A percentile compares a stretch with the other conserved stretches of the same genome.
These are phyloP conservation scores for Zalophus californianus DNA, from an alignment of 2,797 vertebrate species.

Conservation along the genomic window DNA sequence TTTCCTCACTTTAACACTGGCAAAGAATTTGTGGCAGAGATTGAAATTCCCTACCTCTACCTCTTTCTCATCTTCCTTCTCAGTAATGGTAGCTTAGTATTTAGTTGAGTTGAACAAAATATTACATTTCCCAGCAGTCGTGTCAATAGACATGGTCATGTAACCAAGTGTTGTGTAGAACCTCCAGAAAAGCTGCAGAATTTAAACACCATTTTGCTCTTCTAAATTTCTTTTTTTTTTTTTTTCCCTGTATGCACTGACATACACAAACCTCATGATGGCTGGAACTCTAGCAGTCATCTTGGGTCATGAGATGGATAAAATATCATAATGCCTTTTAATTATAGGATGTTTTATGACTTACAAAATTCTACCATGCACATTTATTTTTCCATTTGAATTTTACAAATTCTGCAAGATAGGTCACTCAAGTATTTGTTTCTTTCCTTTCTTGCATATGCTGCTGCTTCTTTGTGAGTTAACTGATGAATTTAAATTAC, in stretches of 20 bases:
- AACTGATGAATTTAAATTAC: neutral
- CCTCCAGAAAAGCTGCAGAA: neutral
- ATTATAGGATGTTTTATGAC: neutral
- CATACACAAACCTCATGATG: neutral
- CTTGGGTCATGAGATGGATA: neutral
- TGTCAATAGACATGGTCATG: neutral
- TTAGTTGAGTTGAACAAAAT: slow-evolving; percentile 29
- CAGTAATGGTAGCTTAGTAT: neutral
- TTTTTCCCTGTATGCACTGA: neutral
- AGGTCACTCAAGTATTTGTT: neutral
- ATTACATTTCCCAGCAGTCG: neutral
- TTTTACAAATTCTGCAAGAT: neutral
- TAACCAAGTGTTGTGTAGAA: neutral
- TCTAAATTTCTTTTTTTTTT: neutral
- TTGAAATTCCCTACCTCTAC: neutral
- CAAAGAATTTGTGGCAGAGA: neutral
- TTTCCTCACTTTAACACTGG: neutral
- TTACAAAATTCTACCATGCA: neutral
- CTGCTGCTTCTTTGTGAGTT: neutral
- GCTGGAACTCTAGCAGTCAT: neutral
- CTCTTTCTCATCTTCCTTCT: neutral
- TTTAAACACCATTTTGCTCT: neutral
- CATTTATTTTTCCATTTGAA: neutral
- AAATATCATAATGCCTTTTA: neutral
- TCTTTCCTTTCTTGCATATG: neutral